Percentiles rank a stretch among this genome's conserved stretches.
phyloP scores from a whole-genome alignment of 2,888 invertebrate species.

The Aradus depressus region DNA sequence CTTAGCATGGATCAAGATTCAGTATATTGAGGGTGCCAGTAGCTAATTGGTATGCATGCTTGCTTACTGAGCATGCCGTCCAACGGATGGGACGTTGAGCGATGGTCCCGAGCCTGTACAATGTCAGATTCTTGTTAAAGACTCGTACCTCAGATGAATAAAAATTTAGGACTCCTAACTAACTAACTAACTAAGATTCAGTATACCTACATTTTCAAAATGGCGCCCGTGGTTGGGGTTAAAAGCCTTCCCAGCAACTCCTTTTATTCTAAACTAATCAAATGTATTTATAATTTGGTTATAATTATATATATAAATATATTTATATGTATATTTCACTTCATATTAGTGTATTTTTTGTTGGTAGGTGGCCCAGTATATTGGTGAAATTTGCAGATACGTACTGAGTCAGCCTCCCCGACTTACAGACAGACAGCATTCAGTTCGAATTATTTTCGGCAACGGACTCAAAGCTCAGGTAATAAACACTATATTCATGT shows the following conservation, averaged over 20 bases:
- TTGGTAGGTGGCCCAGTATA: slow-evolving; percentile 69
- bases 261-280: not conserved
- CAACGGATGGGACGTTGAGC: too few species aligned
- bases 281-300: not conserved
- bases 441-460: slow-evolving; percentile 75
- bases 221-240: not conserved
- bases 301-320: not conserved
- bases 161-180: too few species aligned
- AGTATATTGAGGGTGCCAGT: too few species aligned
- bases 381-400: slow-evolving; percentile 82
- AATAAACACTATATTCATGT: too few species aligned
- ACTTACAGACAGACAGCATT: slow-evolving; percentile 52
- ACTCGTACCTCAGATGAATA: too few species aligned
- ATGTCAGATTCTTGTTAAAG: too few species aligned
- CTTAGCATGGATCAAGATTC: too few species aligned
- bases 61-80: too few species aligned
- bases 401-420: slow-evolving; percentile 57
- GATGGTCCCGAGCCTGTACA: too few species aligned
- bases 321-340: not conserved
- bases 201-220: not conserved
- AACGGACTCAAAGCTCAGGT: slow-evolving; percentile 80
- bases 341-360: not conserved
- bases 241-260: not conserved
- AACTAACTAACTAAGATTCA: too few species aligned
- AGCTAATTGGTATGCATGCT: too few species aligned